Conservation (phyloP, 2,797 vertebrate species). For the Toxotes lorentzi region DNA sequence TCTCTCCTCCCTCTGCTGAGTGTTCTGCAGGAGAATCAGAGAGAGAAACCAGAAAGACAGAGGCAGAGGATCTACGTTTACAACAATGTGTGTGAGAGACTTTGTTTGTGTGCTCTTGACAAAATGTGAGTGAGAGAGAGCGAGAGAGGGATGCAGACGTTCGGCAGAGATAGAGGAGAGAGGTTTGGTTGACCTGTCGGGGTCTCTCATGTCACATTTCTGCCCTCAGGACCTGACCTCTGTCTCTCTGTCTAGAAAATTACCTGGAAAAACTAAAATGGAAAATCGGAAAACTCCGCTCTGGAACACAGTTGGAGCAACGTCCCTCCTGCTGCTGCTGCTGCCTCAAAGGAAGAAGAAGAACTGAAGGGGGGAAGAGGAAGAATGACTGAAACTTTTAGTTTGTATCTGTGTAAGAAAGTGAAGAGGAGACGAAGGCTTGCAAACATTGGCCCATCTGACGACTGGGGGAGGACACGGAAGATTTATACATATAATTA, state of each 20-base stretch:
- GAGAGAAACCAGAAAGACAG: conserved; percentile 17
- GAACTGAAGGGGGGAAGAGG: conserved; percentile 19
- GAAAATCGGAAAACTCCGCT: conserved; percentile 43
- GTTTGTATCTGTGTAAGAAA: conserved; percentile 42
- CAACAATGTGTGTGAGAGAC: conserved; percentile 27
- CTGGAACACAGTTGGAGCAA: conserved; percentile 38
- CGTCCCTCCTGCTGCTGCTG: conserved; percentile 32
- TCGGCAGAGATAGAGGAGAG: conserved; percentile 42
- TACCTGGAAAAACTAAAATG: conserved; percentile 60
- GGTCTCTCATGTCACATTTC: conserved; percentile 69
- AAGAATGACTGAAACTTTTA: conserved; percentile 47
- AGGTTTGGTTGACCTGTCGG: conserved; percentile 59
- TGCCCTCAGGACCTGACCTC: conserved; percentile 68
- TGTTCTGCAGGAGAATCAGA: conserved; percentile 16
- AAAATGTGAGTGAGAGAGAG: conserved; percentile 22
- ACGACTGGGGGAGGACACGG: conserved; percentile 37
- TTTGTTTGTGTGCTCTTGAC: not conserved
- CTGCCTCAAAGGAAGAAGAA: conserved; percentile 37
- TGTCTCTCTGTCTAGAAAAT: conserved; percentile 57
- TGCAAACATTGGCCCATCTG: conserved; percentile 26
- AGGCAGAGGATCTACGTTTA: conserved; percentile 29
- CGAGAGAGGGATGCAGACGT: conserved; percentile 48
- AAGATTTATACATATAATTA: conserved; percentile 70
- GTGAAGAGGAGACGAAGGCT: conserved; percentile 35
- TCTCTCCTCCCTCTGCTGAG: conserved; percentile 42